Evolutionary conservation across 2,797 vertebrate species (phyloP).

Genomic region (Podarcis lilfordi): DNA sequence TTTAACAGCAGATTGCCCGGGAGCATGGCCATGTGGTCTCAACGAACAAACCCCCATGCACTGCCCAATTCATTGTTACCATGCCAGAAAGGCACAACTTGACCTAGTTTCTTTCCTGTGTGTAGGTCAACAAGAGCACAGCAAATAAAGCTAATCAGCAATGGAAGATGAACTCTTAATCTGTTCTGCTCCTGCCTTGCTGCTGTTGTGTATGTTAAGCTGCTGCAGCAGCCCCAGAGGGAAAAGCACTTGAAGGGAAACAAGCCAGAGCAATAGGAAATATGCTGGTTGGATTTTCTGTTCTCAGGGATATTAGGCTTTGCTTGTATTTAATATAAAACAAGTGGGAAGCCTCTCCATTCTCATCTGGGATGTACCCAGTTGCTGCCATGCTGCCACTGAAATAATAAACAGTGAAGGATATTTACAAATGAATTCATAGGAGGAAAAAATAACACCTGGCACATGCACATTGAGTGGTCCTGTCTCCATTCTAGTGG

Average conservation of each 20-base stretch:
- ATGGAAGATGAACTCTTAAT: slow-evolving; percentile 61
- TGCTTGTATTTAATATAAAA: background rate
- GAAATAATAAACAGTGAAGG: too few relatives aligned
- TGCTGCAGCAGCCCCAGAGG: too few relatives aligned
- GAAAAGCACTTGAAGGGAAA: background rate
- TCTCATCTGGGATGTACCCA: background rate
- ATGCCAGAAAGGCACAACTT: slow-evolving; percentile 68
- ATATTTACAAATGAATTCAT: background rate
- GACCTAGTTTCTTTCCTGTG: slow-evolving; percentile 74
- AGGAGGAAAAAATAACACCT: background rate
- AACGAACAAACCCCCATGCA: slow-evolving; percentile 34
- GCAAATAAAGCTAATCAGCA: slow-evolving; percentile 61
- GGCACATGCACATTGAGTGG: background rate
- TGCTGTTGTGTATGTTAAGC: background rate
- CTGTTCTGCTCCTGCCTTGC: slow-evolving; percentile 30
- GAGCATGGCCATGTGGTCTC: slow-evolving; percentile 47
- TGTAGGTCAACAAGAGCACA: slow-evolving; percentile 62
- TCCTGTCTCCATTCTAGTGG: background rate
- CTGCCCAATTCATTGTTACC: slow-evolving; percentile 51
- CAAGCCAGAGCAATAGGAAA: background rate
- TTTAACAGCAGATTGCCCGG: slow-evolving; percentile 45
- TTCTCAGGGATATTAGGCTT: background rate
- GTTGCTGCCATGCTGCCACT: background rate
- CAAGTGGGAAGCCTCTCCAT: background rate
- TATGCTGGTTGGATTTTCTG: background rate